Evolutionary conservation across 2,888 invertebrate genomes (phyloP).

Genomic region (Cenopis cana): DNA sequence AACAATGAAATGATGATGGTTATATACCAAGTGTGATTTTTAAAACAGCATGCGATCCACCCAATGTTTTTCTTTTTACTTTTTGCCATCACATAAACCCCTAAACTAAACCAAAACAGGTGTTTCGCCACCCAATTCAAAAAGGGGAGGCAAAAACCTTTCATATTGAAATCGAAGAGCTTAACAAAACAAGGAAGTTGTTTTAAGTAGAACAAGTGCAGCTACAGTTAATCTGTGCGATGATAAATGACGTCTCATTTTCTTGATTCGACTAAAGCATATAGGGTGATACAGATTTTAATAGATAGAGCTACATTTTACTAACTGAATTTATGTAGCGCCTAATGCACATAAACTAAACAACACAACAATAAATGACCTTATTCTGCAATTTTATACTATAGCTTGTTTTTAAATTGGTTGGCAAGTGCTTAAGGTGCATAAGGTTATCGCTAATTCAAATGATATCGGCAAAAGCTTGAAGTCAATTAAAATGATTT

Average conservation of each 20-base stretch:
- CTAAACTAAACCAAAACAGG: conserved; percentile 42
- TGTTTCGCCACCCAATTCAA: conserved; percentile 27
- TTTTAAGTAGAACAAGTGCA: conserved; percentile 71
- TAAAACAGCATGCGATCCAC: neutral
- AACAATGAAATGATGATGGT: too few relatives aligned
- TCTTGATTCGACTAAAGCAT: conserved; percentile 60
- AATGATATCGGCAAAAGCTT: too few relatives aligned
- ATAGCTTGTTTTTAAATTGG: too few relatives aligned
- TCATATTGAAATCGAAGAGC: conserved; percentile 37
- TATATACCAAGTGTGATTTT: neutral
- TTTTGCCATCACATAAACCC: conserved; percentile 29
- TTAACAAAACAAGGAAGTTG: conserved; percentile 54
- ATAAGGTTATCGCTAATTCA: too few relatives aligned
- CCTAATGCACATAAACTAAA: neutral
- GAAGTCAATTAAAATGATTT: too few relatives aligned
- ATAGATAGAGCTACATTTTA: neutral
- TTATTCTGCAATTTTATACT: too few relatives aligned
- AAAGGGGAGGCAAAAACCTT: conserved; percentile 28
- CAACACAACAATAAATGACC: too few relatives aligned
- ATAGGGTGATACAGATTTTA: conserved; percentile 54
- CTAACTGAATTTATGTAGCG: neutral
- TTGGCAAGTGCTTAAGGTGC: too few relatives aligned
- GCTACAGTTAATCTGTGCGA: conserved; percentile 70
- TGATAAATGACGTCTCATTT: conserved; percentile 72
- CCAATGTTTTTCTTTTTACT: conserved; percentile 11